Evolutionary conservation across 2,113 vertebrate genomes (phyloP).

Genomic region (Bostrychus sinensis): DNA sequence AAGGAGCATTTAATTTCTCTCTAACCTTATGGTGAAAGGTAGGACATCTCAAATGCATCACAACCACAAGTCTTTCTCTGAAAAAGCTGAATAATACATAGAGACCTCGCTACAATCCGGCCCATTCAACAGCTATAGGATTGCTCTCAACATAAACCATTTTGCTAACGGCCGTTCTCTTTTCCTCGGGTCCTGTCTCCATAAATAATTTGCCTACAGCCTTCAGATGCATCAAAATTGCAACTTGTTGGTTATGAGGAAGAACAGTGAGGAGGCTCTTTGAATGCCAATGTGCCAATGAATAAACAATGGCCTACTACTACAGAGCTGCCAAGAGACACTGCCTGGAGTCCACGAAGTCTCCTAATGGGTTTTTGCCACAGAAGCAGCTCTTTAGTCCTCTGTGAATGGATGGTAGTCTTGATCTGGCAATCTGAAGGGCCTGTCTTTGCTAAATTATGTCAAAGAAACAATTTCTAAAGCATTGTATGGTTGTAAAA

Average conservation of each 20-base stretch:
- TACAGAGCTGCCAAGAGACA: constrained; percentile 74
- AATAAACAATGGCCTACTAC: constrained; percentile 78
- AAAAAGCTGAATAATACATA: constrained; percentile 74
- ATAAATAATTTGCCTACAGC: constrained; percentile 81
- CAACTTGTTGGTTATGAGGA: constrained; percentile 79
- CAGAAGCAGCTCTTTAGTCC: constrained; percentile 68
- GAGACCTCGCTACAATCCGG: constrained; percentile 60
- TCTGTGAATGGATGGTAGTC: constrained; percentile 71
- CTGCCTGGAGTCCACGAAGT: constrained; percentile 63
- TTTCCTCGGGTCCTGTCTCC: constrained; percentile 68
- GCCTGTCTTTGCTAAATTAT: constrained; percentile 68
- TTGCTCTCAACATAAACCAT: constrained; percentile 70
- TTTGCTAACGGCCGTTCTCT: constrained; percentile 59
- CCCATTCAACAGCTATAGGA: constrained; percentile 66
- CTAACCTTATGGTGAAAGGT: constrained; percentile 63
- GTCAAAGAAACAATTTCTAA: constrained; percentile 63
- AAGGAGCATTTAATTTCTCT: constrained; percentile 15
- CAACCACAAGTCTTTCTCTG: constrained; percentile 56
- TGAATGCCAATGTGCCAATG: constrained; percentile 79
- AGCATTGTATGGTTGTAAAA: constrained; percentile 41
- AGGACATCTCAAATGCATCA: constrained; percentile 62
- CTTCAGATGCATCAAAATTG: constrained; percentile 80
- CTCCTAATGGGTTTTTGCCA: constrained; percentile 70
- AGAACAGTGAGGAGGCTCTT: constrained; percentile 72
- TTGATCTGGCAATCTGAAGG: constrained; percentile 43